Percentiles rank a stretch among this genome's conserved stretches.
These are phyloP conservation scores for Nesidiocoris tenuis DNA, from an alignment of 2,888 invertebrate species.

Conservation along the genomic window DNA sequence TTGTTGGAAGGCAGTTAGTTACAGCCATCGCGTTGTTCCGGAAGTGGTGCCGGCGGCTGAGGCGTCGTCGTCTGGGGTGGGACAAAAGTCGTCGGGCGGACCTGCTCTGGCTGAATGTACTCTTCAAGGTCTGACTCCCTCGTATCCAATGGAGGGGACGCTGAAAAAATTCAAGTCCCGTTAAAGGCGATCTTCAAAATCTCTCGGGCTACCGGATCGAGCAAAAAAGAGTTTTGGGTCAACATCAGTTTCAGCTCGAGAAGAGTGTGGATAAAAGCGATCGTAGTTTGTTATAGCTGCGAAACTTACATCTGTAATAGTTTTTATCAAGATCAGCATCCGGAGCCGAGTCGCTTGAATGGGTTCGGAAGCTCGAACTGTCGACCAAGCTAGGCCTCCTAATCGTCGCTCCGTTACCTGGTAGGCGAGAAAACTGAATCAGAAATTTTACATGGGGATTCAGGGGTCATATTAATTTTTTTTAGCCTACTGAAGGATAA, in stretches of 20 bases:
- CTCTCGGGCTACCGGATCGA: no score
- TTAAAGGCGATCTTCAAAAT: no score
- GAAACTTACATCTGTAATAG: constrained; percentile 25
- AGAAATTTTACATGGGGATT: no score
- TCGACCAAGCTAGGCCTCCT: constrained; percentile 77
- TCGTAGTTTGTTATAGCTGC: no score
- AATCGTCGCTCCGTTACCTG: constrained; percentile 46
- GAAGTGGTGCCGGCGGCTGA: constrained; percentile 24
- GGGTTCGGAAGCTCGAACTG: constrained; percentile 77
- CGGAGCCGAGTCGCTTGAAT: constrained; percentile 58
- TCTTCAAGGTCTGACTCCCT: constrained; percentile 49
- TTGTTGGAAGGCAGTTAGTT: no score
- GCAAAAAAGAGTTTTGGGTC: no score
- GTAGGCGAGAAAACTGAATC: no score
- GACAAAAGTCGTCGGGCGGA: constrained; percentile 44
- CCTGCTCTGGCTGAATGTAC: constrained; percentile 42
- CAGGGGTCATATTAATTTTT: no score
- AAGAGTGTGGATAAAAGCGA: no score
- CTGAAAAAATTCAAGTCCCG: constrained; percentile 7
- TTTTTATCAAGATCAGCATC: constrained; percentile 43
- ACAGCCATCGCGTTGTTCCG: constrained; percentile 32
- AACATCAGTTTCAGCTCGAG: no score
- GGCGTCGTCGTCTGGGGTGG: constrained; percentile 39
- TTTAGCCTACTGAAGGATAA: no score
- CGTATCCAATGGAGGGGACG: constrained; percentile 41